Base-by-base conservation (phyloP, 2,113 vertebrate species). In the Leptosomus discolor region DNA sequence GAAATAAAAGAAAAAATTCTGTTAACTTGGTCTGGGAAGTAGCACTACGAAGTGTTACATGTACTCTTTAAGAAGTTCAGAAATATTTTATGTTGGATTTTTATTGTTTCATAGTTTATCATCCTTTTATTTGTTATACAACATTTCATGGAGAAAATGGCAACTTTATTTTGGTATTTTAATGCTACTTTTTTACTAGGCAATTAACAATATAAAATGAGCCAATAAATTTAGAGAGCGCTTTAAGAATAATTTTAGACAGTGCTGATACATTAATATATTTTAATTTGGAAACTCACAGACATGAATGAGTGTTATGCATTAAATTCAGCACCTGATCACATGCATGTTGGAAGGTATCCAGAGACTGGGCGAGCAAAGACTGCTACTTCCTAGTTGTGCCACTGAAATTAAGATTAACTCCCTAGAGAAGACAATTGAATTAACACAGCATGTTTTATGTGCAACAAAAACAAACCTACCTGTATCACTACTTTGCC, bases 351-450 rank as follows among this genome's bases (percentile, higher is more conserved):
- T 98, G 96, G 97, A 98, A 97, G 54, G 74, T 97, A 96, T 97
- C 97, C 97, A 98, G 96, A 97, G 92, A 94, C 73, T 96, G 94
- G 95, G 94, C 11, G 89, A 88, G 93, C 95, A 97, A 94, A 96
- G 94, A 92, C 95, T 96, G 88, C 95, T 96, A 85, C 97, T 98
- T 98, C 96, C 93, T 98, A 95, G 95, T 97, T 96, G 97, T 98
- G 96, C 97, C 96, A 97, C 92, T 71, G 84, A 98, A 98, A 98
- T 98, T 94, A 98, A 98, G 97, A 97, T 97, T 91, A 96, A 95
- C 58, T 98, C 98, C 94, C 97, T 51, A 70, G 98, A 98, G 98
- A 96, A 96, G 97, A 97, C 97, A 98, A 96, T 88, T 98, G 98
- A 98, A 98, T 98, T 98, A 98, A 92, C 97, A 97, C 95, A 97